These are phyloP conservation scores for Mesoclemmys tuberculata DNA, from an alignment of 2,113 vertebrate species.

Conservation along the genomic window DNA sequence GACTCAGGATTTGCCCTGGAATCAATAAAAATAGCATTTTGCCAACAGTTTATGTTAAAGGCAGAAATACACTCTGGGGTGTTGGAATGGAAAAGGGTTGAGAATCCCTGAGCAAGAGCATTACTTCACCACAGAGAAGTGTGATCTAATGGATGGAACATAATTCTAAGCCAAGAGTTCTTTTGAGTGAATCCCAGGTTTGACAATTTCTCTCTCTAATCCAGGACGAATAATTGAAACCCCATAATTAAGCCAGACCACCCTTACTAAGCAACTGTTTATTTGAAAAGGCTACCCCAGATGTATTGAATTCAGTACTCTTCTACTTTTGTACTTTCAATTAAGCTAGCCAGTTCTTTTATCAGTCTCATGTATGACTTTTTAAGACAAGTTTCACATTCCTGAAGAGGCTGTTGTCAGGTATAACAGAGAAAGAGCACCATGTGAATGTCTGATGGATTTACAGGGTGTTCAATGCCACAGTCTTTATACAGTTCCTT, in stretches of 20 bases:
- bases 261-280: not conserved
- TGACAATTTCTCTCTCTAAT: not conserved
- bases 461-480: too few relatives aligned
- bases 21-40: not conserved
- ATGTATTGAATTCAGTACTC: not conserved
- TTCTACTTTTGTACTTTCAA: not conserved
- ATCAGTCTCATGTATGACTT: too few relatives aligned
- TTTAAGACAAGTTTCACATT: too few relatives aligned
- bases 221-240: not conserved
- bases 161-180: constrained; percentile 7
- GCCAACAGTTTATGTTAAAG: not conserved
- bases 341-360: not conserved
- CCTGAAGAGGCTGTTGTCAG: too few relatives aligned
- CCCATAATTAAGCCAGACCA: not conserved
- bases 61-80: not conserved
- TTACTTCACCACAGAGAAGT: not conserved
- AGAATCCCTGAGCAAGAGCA: constrained; percentile 4
- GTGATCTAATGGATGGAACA: constrained; percentile 17
- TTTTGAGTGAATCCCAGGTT: constrained; percentile 27
- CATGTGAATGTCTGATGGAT: too few relatives aligned
- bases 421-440: too few relatives aligned
- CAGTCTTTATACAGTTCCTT: too few relatives aligned
- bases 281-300: not conserved
- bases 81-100: not conserved
- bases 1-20: not conserved